Evolutionary conservation across 2,113 vertebrate genomes (phyloP).

Genomic region (Hemiscyllium ocellatum): DNA sequence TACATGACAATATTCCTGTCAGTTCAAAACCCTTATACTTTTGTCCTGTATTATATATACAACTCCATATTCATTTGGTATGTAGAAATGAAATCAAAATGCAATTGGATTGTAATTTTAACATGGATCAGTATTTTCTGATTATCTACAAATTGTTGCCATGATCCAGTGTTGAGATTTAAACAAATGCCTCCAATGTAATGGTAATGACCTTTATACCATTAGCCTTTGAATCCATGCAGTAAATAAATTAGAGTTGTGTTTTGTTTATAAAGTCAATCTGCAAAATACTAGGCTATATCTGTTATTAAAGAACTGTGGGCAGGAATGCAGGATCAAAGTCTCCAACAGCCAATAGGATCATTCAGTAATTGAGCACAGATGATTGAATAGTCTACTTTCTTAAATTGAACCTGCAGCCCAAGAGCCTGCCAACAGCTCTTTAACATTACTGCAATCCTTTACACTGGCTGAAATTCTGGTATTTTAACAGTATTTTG

Average conservation of each 20-base stretch:
- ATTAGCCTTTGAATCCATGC: not conserved
- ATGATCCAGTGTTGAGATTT: not conserved
- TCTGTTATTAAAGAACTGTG: not conserved
- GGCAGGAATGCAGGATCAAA: not conserved
- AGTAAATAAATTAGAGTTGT: not conserved
- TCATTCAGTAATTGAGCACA: not conserved
- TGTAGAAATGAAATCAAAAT: not conserved
- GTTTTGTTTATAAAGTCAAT: not conserved
- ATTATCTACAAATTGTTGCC: not conserved
- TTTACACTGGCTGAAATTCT: not conserved
- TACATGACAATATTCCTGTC: not conserved
- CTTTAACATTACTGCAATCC: not conserved
- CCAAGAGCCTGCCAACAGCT: not conserved
- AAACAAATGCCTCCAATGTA: not conserved
- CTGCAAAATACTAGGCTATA: not conserved
- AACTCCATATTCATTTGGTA: not conserved
- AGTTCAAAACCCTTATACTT: not conserved
- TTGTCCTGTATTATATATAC: not conserved
- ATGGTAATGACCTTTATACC: not conserved
- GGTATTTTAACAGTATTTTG: not conserved
- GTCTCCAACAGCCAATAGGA: conserved; percentile 1
- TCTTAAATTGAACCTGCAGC: not conserved
- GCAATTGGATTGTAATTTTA: not conserved
- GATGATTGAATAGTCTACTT: not conserved
- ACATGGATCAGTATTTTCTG: not conserved